Conservation (phyloP, 2,888 invertebrate genomes). For the Cecidostiba fungosa region DNA sequence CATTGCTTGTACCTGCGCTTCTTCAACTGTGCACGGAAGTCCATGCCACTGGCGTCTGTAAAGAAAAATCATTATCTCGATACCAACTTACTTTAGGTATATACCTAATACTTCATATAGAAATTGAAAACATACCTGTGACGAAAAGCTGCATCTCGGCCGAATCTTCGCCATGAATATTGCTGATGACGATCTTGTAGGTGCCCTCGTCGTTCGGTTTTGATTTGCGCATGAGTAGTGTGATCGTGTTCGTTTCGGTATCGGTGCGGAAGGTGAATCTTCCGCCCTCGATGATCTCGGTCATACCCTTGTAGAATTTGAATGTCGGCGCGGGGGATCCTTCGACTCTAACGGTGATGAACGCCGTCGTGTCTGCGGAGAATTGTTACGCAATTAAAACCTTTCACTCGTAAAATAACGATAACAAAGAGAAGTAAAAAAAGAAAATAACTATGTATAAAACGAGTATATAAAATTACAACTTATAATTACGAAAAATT, state of each 20-base stretch:
- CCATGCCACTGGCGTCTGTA: slow-evolving; percentile 97
- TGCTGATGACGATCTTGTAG: slow-evolving; percentile 95
- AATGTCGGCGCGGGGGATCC: slow-evolving; percentile 97
- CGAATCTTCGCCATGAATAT: slow-evolving; percentile 96
- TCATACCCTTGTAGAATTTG: slow-evolving; percentile 96
- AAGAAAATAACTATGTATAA: too few species aligned
- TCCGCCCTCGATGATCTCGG: slow-evolving; percentile 96
- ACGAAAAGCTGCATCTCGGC: slow-evolving; percentile 98
- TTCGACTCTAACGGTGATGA: slow-evolving; percentile 94
- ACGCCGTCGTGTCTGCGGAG: slow-evolving; percentile 90
- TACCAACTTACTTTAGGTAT: too few species aligned
- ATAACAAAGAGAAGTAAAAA: too few species aligned
- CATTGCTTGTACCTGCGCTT: slow-evolving; percentile 97
- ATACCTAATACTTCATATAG: not conserved
- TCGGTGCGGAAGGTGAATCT: slow-evolving; percentile 97
- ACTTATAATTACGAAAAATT: too few species aligned
- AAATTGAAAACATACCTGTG: slow-evolving; percentile 85
- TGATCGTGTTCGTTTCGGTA: slow-evolving; percentile 94
- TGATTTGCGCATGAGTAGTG: slow-evolving; percentile 96
- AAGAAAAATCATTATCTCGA: too few species aligned
- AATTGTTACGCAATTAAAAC: too few species aligned
- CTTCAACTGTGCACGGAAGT: slow-evolving; percentile 99
- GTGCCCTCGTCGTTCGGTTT: slow-evolving; percentile 98
- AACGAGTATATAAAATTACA: too few species aligned
- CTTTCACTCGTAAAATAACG: too few species aligned